Conservation (phyloP, 2,797 vertebrate genomes). For the Borostomias antarcticus region DNA sequence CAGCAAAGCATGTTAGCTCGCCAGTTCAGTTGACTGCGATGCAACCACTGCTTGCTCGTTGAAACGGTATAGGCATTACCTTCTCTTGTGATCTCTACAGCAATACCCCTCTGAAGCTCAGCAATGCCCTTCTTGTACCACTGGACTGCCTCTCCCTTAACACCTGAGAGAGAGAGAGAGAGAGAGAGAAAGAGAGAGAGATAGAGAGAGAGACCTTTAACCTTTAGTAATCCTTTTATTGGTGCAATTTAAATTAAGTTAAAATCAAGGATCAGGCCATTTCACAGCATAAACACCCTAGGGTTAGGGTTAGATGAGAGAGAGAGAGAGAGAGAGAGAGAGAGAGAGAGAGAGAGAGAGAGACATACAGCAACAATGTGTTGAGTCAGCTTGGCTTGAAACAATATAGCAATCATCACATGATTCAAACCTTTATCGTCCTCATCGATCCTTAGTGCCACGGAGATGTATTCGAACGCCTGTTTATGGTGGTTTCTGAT, state of each 20-base stretch:
- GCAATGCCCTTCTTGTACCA: slow-evolving; percentile 95
- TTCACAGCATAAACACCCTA: too few species aligned
- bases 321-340: background rate
- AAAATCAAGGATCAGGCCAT: too few species aligned
- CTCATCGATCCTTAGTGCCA: slow-evolving; percentile 90
- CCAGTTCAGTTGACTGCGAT: background rate
- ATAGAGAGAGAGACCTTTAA: background rate
- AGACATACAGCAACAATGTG: background rate
- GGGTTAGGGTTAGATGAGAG: background rate
- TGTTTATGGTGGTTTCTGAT: slow-evolving; percentile 89
- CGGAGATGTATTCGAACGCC: slow-evolving; percentile 92
- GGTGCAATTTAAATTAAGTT: too few species aligned
- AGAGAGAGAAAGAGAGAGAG: background rate
- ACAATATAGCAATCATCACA: background rate
- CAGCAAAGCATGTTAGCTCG: background rate
- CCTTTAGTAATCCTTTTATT: too few species aligned
- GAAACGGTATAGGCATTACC: slow-evolving; percentile 70
- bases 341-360: background rate
- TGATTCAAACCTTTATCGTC: slow-evolving; percentile 83
- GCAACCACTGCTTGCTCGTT: background rate
- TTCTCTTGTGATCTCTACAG: slow-evolving; percentile 84
- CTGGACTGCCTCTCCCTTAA: slow-evolving; percentile 91
- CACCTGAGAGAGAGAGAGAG: slow-evolving; percentile 70
- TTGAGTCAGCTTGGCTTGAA: background rate
- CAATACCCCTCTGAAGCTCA: slow-evolving; percentile 92